phyloP scores from a whole-genome alignment of 2,888 invertebrate genomes.

The Arctia plantaginis region DNA sequence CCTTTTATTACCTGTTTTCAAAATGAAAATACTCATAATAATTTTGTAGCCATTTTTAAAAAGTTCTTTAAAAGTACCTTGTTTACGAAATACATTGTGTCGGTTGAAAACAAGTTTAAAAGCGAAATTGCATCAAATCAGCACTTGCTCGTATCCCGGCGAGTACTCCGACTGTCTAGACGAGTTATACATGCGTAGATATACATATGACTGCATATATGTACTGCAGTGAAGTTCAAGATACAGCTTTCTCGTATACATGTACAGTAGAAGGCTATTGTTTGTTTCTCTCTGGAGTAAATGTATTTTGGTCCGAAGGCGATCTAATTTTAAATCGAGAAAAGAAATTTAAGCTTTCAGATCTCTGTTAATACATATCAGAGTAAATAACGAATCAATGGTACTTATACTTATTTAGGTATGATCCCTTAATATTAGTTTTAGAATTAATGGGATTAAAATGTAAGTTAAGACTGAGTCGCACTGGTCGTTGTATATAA shows the following conservation, averaged over 20 bases:
- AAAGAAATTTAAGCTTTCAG: neutral
- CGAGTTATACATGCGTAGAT: neutral
- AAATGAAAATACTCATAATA: neutral
- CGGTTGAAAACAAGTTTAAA: neutral
- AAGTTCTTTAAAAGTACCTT: neutral
- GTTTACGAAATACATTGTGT: neutral
- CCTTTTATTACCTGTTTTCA: neutral
- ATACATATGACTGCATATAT: neutral
- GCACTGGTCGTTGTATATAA: no score
- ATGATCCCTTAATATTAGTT: no score
- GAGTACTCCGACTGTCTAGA: constrained; percentile 2
- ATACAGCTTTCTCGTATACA: neutral
- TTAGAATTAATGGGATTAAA: no score
- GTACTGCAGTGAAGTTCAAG: neutral
- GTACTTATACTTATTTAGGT: neutral
- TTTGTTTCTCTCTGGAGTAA: neutral
- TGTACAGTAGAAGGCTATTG: neutral
- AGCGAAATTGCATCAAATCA: neutral
- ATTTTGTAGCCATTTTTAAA: neutral
- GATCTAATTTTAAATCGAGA: neutral
- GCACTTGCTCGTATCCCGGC: neutral
- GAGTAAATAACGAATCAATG: neutral
- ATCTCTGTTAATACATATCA: neutral
- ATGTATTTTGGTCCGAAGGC: neutral
- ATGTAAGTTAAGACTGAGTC: no score